Percentiles rank a stretch among this genome's conserved stretches.
phyloP scores from a whole-genome alignment of 2,888 invertebrate species.

The Lucinisca nassula region DNA sequence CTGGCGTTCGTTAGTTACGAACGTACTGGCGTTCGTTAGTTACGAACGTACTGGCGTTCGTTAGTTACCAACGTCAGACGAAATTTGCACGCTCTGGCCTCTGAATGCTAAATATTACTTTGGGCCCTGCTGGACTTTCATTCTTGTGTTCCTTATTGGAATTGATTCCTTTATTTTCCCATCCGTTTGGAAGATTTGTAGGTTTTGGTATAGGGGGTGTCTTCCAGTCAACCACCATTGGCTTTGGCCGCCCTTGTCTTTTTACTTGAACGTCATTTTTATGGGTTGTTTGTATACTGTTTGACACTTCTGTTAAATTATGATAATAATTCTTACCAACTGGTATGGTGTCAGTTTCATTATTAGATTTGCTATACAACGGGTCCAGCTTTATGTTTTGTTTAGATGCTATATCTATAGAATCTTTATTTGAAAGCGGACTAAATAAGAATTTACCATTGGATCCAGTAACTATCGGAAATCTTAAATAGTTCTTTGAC shows the following conservation, averaged over 20 bases:
- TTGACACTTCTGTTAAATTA: not conserved
- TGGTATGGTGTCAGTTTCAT: not conserved
- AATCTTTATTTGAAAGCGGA: not conserved
- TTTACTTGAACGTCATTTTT: not conserved
- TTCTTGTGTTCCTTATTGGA: not conserved
- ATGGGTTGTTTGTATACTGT: not conserved
- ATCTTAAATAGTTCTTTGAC: not conserved
- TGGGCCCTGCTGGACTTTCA: not conserved
- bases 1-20: too few species aligned
- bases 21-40: too few species aligned
- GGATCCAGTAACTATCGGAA: not conserved
- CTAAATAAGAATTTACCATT: not conserved
- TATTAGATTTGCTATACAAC: not conserved
- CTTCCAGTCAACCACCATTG: not conserved
- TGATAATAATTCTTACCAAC: not conserved
- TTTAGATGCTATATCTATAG: not conserved
- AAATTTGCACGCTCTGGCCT: not conserved
- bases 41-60: too few species aligned
- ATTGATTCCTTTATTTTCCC: not conserved
- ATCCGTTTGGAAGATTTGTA: not conserved
- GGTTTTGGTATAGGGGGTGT: not conserved
- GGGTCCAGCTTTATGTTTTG: not conserved
- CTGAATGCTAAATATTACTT: not conserved
- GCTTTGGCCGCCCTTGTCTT: not conserved
- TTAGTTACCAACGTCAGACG: too few species aligned